These are phyloP conservation scores for Erebia epiphron DNA, from an alignment of 2,888 invertebrate genomes.

Conservation along the genomic window DNA sequence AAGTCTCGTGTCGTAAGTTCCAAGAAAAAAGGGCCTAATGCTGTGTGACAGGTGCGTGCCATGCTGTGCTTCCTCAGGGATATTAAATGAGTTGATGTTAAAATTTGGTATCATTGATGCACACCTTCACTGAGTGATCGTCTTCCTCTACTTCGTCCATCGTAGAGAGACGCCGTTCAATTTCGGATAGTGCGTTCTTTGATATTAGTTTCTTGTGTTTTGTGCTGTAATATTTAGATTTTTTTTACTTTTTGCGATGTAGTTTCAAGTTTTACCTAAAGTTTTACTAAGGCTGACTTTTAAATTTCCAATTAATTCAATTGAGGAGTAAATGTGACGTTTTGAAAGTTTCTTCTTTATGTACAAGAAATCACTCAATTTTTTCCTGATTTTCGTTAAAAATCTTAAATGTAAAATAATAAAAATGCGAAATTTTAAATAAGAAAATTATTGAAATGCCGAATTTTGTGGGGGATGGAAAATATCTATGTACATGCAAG, in stretches of 20 bases:
- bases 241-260: background rate
- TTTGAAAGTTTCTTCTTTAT: no score
- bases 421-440: background rate
- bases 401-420: background rate
- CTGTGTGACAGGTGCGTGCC: conserved; percentile 51
- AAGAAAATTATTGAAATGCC: background rate
- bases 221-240: conserved; percentile 56
- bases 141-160: conserved; percentile 95
- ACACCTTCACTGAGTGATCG: conserved; percentile 82
- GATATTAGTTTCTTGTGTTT: conserved; percentile 88
- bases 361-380: no score
- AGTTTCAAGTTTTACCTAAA: no score
- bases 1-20: background rate
- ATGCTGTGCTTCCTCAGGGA: conserved; percentile 50
- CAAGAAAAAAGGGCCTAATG: conserved; percentile 42
- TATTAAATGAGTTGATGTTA: conserved; percentile 54
- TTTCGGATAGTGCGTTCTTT: conserved; percentile 85
- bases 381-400: no score
- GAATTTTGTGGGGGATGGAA: background rate
- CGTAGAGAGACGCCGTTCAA: conserved; percentile 88
- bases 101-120: conserved; percentile 77
- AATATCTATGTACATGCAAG: background rate
- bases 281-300: no score
- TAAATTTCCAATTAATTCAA: no score
- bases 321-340: no score